Conservation (phyloP, 2,113 vertebrate species). For the Catharus bicknelli region DNA sequence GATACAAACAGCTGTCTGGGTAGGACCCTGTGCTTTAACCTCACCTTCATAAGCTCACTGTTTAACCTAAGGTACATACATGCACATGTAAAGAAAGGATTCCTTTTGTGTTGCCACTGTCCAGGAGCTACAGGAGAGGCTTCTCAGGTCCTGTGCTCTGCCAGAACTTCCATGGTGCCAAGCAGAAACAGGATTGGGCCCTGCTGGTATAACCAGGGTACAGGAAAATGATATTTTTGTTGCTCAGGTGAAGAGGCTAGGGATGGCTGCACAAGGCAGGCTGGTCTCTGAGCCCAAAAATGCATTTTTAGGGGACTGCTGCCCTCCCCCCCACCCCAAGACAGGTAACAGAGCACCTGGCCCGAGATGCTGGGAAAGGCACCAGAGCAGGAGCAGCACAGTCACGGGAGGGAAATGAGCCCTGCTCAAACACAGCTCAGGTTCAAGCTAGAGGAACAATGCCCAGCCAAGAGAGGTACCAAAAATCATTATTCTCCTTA, state of each 20-base stretch:
- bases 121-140: not conserved
- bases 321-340: rapidly evolving
- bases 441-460: not conserved
- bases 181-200: not conserved
- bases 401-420: rapidly evolving
- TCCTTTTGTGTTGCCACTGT: not conserved
- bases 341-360: not conserved
- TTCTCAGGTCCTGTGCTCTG: not conserved
- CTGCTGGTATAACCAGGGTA: not conserved
- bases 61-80: not conserved
- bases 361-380: not conserved
- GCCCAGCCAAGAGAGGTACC: not conserved
- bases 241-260: not conserved
- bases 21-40: not conserved
- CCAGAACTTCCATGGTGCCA: too few relatives aligned
- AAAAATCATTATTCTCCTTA: not conserved
- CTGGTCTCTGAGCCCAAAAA: not conserved
- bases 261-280: not conserved
- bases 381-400: not conserved
- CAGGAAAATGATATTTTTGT: not conserved
- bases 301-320: not conserved
- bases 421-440: not conserved
- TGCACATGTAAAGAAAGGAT: rapidly evolving
- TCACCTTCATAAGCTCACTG: not conserved
- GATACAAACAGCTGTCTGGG: not conserved